Evolutionary conservation across 1,140 invertebrate species (phyloP).

Genomic region (Drosophila saltans): DNA sequence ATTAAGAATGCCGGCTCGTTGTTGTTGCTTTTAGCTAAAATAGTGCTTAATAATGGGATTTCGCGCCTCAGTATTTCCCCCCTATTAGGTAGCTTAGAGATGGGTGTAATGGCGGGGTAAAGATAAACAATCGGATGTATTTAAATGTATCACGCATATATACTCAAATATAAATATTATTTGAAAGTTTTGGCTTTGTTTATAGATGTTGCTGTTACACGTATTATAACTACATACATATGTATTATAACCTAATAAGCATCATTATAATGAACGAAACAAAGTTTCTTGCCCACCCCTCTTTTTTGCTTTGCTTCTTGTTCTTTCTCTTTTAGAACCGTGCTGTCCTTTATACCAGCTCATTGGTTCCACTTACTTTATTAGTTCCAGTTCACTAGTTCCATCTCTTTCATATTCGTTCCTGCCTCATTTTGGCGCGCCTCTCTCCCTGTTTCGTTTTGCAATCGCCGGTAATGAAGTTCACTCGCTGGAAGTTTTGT

Average conservation of each 20-base stretch:
- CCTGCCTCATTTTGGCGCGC: background rate
- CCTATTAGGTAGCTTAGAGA: background rate
- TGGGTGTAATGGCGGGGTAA: background rate
- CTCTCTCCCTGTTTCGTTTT: background rate
- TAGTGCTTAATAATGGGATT: background rate
- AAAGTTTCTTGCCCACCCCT: too few species aligned
- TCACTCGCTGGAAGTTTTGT: background rate
- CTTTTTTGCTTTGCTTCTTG: too few species aligned
- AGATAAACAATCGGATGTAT: too few species aligned
- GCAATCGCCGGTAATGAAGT: background rate
- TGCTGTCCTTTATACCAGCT: too few species aligned
- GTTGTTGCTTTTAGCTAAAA: constrained; percentile 15
- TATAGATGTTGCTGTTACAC: too few species aligned
- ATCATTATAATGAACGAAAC: too few species aligned
- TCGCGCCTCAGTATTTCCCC: background rate
- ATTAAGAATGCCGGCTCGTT: constrained; percentile 31
- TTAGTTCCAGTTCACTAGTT: background rate
- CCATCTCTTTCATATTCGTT: background rate
- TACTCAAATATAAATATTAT: too few species aligned
- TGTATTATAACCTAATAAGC: too few species aligned
- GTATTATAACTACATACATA: too few species aligned
- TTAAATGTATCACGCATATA: too few species aligned
- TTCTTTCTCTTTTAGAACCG: too few species aligned
- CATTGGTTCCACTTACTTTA: background rate
- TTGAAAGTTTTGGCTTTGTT: too few species aligned